These are phyloP conservation scores for Sturmia bella DNA, from an alignment of 2,888 invertebrate species.

Conservation along the genomic window DNA sequence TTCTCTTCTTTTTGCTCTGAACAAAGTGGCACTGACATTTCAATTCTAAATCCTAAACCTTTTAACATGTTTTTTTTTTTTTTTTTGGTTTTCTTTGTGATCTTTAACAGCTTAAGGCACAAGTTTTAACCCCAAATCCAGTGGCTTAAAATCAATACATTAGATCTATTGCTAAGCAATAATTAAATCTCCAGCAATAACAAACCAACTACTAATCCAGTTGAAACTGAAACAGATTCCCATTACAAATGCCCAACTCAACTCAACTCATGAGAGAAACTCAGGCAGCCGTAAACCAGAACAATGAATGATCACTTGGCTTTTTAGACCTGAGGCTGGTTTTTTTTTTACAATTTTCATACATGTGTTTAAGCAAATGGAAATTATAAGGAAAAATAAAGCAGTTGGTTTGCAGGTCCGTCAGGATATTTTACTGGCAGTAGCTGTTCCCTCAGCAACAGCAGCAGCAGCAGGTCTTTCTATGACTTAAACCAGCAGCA, in stretches of 20 bases:
- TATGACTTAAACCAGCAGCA: constrained; percentile 28
- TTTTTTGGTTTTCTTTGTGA: not conserved
- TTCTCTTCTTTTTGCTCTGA: not conserved
- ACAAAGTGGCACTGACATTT: no score
- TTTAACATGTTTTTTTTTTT: not conserved
- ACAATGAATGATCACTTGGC: constrained; percentile 37
- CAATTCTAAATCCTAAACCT: no score
- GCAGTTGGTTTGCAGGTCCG: not conserved
- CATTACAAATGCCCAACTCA: constrained; percentile 2
- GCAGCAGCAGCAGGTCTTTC: constrained; percentile 35
- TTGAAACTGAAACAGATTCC: constrained; percentile 17
- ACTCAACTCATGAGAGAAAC: constrained; percentile 12
- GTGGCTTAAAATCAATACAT: constrained; percentile 41
- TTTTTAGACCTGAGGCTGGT: not conserved
- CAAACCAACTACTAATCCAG: constrained; percentile 14
- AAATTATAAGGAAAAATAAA: constrained; percentile 21
- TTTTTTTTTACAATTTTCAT: not conserved
- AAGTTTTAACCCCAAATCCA: not conserved
- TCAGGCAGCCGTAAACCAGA: constrained; percentile 40
- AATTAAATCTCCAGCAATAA: constrained; percentile 27
- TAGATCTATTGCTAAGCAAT: constrained; percentile 29
- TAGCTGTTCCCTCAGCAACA: constrained; percentile 35
- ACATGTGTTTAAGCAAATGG: not conserved
- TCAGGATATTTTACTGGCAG: constrained; percentile 11
- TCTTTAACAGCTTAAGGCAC: no score